phyloP scores from a whole-genome alignment of 2,888 invertebrate genomes.

The Chorisops tibialis region DNA sequence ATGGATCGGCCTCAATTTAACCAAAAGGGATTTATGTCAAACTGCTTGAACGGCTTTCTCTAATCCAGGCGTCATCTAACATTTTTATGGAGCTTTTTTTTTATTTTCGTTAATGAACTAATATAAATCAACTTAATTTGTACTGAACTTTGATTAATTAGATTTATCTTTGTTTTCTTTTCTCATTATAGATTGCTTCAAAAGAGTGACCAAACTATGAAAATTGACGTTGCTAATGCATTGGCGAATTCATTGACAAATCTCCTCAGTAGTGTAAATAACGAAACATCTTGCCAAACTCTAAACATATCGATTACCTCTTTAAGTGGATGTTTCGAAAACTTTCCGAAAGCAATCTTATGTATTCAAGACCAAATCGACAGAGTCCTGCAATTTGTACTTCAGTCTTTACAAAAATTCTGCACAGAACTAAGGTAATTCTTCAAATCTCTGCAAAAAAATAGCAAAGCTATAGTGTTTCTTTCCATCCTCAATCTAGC shows the following conservation, averaged over 20 bases:
- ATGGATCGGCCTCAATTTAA: too few species aligned
- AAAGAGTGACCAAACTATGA: neutral
- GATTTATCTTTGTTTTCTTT: too few species aligned
- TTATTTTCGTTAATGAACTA: too few species aligned
- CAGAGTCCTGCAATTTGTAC: constrained; percentile 41
- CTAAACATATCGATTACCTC: constrained; percentile 39
- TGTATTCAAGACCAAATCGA: constrained; percentile 40
- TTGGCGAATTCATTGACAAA: neutral
- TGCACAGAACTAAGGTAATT: constrained; percentile 41
- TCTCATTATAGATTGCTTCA: constrained; percentile 19
- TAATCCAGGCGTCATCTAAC: too few species aligned
- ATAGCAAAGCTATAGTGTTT: neutral
- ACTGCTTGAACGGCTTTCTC: too few species aligned
- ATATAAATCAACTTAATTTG: too few species aligned
- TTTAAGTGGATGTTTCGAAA: constrained; percentile 45
- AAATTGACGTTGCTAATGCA: neutral
- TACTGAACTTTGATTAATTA: too few species aligned
- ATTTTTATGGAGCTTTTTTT: too few species aligned
- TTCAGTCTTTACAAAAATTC: constrained; percentile 41
- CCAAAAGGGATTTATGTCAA: too few species aligned
- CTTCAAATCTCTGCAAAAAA: neutral
- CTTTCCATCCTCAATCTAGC: constrained; percentile 30
- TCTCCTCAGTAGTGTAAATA: neutral
- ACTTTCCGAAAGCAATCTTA: constrained; percentile 45
- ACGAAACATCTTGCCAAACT: neutral